phyloP scores from a whole-genome alignment of 2,888 invertebrate species.

The Epinotia brunnichana region DNA sequence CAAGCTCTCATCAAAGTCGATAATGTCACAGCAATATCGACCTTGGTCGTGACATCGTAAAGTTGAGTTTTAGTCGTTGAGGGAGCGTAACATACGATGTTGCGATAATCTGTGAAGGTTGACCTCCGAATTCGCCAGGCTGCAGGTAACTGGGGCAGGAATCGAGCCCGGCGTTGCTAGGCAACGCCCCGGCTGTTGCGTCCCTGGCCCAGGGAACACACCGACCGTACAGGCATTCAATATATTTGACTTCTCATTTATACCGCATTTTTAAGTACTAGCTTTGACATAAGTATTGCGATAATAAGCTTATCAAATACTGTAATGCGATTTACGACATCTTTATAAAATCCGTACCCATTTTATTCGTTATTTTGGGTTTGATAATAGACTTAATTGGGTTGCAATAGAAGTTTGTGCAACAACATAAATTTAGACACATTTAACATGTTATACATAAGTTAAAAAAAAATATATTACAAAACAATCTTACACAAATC shows the following conservation, averaged over 20 bases:
- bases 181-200: conserved; percentile 37
- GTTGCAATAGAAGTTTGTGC: too few relatives aligned
- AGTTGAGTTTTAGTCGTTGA: background rate
- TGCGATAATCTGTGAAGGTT: conserved; percentile 10
- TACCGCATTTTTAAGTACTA: too few relatives aligned
- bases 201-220: conserved; percentile 8
- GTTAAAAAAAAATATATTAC: too few relatives aligned
- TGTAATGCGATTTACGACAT: too few relatives aligned
- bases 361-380: too few relatives aligned
- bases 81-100: conserved; percentile 2
- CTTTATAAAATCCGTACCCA: too few relatives aligned
- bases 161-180: conserved; percentile 40
- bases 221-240: conserved; percentile 1
- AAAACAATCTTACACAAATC: too few relatives aligned
- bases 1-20: background rate
- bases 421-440: too few relatives aligned
- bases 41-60: background rate
- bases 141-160: conserved; percentile 41
- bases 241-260: background rate
- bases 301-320: too few relatives aligned
- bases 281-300: too few relatives aligned
- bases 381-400: too few relatives aligned
- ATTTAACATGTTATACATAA: too few relatives aligned
- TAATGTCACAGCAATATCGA: background rate
- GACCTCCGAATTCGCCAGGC: conserved; percentile 29